Evolutionary conservation across 2,888 invertebrate species (phyloP), one percentile per base, ranked within the genome.

Genomic region (Agrochola macilenta): DNA sequence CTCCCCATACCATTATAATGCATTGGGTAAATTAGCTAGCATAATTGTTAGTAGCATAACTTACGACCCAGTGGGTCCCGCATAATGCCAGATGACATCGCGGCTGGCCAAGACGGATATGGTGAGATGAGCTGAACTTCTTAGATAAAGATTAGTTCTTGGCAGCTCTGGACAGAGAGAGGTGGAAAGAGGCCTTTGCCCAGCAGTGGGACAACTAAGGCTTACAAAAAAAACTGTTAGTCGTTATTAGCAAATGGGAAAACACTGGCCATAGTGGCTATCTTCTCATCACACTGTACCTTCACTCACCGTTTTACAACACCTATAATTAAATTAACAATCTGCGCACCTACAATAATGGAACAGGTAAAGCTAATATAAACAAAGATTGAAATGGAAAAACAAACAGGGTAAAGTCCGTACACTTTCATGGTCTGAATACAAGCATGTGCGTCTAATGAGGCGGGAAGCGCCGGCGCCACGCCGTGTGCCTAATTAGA

Each of bases 401-500:
- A 74, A 74, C 52, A 74, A 71, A 69, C 23, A 65, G 39, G 46
- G 30, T 74, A 30, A 72, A 74, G 65, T 69, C 69, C 49, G 26
- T 60, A 71, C 76, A 85, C 83, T 83, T 85, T 85, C 80, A 80
- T 85, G 78, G 74, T 74, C 73, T 76, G 74, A 78, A 81, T 78
- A 74, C 78, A 79, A 80, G 80, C 71, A 80, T 85, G 79, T 83
- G 85, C 83, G 77, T 70, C 65, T 90, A 91, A 90, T 86, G 88
- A 84, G 86, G 88, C 85, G 88, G 86, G 85, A 84, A 86, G 87
- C 85, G 83, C 83, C 81, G 87, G 88, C 87, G 88, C 89, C 88
- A 87, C 89, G 89, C 89, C 89, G 87, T 89, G 89, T 91, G 90
- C 91, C 92, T 93, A 91, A 93, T 94, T 93, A 93, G 93, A 94